phyloP scores from a whole-genome alignment of 2,888 invertebrate species.

The Drosophila atripex region DNA sequence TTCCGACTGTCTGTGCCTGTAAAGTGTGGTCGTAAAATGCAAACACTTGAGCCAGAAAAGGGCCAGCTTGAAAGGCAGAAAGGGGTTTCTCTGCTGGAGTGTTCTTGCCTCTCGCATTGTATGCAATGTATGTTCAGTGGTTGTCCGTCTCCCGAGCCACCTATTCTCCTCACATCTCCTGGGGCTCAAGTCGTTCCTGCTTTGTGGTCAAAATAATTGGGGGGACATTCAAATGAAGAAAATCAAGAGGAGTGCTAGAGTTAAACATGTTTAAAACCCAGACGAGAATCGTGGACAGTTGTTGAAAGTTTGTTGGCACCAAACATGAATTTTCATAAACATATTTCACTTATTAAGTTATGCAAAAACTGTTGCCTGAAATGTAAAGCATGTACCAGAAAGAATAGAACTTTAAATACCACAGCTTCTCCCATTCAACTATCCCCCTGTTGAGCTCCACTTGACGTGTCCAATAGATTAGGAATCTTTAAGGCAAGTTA shows the following conservation, averaged over 20 bases:
- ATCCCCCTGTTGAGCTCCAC: background rate
- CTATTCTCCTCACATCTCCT: conserved; percentile 5
- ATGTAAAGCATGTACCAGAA: too few relatives aligned
- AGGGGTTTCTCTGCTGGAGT: conserved; percentile 18
- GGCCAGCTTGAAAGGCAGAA: conserved; percentile 40
- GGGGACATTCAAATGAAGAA: conserved; percentile 33
- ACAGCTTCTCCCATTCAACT: background rate
- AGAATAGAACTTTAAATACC: too few relatives aligned
- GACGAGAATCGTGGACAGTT: background rate
- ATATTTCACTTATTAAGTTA: background rate
- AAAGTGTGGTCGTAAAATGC: conserved; percentile 70
- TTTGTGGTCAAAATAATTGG: conserved; percentile 45
- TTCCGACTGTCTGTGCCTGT: conserved; percentile 4
- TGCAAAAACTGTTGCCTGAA: background rate
- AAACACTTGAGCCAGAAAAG: conserved; percentile 73
- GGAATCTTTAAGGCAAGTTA: background rate
- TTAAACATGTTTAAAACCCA: background rate
- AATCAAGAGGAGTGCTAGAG: conserved; percentile 12
- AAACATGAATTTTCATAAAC: background rate
- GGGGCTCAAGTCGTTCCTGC: conserved; percentile 13
- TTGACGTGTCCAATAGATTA: conserved; percentile 12
- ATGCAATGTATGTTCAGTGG: conserved; percentile 19
- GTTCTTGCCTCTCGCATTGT: conserved; percentile 31
- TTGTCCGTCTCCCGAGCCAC: conserved; percentile 18
- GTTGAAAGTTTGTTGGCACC: background rate